Evolutionary conservation across 2,888 invertebrate genomes (phyloP), one percentile per base, ranked within the genome.

Genomic region (Parasteatoda lunata): DNA sequence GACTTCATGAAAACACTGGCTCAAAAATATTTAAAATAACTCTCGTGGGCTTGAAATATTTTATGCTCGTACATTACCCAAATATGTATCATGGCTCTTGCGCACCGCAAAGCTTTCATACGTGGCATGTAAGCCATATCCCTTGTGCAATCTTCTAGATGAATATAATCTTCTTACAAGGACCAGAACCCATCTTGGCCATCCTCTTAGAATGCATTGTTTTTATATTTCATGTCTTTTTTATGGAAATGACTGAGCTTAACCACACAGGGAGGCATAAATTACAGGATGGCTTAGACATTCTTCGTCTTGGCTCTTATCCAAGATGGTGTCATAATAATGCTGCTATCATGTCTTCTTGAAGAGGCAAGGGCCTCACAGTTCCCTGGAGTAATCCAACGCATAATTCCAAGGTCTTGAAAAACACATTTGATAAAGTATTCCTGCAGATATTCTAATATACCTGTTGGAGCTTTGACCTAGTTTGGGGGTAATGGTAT

Each of bases 281-380:
- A 81, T 81, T 81, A 75, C 59, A 51, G 11, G 48, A 30, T 30
- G 7, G 65, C 73, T 73, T 73, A 73, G 73, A 15, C 79, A 65
- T 65, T 52, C 66, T 66, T 66, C 5, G 13, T 11, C 30, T 49
- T 82, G 82, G 82, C 82, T 48, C n/a, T 30, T 13, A 15, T 59
- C 82, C 82, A 76, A 69, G 45, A 15, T 49, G 11, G n/a, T 30
- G 75, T 76, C 82, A 76, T 82, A 82, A 82, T 82, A 82, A 76
- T 69, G 76, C 69, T 52, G 66, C 82, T 82, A 76, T 76, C 75
- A 75, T 82, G 68, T 51, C 68, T 65, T 30, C 15, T 49, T 7
- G 30, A 48, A 30, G 47, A 76, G 47, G 59, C 64, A 82, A 75
- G 80, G n/a, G 59, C 59, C 9, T 9, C 59, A 76, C 54, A 30